Evolutionary conservation across 2,797 vertebrate species (phyloP), one percentile per base, ranked within the genome.

Genomic region (Smutsia temminckii): DNA sequence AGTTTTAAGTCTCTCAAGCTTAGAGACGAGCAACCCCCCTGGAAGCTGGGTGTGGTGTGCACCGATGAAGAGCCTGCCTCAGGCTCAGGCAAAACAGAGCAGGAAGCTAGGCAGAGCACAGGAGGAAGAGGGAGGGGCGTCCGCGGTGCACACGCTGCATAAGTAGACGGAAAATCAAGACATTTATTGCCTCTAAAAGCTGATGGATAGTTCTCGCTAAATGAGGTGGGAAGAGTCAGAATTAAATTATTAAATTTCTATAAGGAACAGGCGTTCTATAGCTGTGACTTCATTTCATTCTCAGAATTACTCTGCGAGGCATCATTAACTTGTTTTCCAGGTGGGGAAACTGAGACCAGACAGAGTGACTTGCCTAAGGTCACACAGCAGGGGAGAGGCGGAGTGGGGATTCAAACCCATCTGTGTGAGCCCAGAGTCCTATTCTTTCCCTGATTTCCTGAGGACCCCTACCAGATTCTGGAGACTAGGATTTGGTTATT

Each of bases 91-190:
- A 59, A 21, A 61, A n/a, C n/a, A 13, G 3, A 0, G n/a, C 46
- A 46, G 8, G 16, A 23, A n/a, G 11, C 3, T 49, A 23, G 8
- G 12, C 40, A 34, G 71, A 29, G 53, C 23, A 20, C 17, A 81
- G 21, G 21, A 66, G 57, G 64, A n/a, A 34, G 23, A 32, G 10
- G 6, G 0, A 11, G 63, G 42, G 5, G 13, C 5, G 32, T 16
- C 10, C 4, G 25, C 1, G 1, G 29, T 2, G 13, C 25, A 0
- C 61, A 16, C 2, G 2, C 18, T 12, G 27, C 27, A 6, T 42
- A 11, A 27, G 29, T 23, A 25, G 8, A 3, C 21, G 20, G 69
- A 87, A 53, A 21, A 64, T 1, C 18, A 57, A 37, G 40, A 37
- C 51, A 11, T 57, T 69, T 12, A 25, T 46, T 46, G 2, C 80